These are phyloP conservation scores for Parnassius glacialis DNA, from an alignment of 2,888 invertebrate genomes.

Conservation along the genomic window DNA sequence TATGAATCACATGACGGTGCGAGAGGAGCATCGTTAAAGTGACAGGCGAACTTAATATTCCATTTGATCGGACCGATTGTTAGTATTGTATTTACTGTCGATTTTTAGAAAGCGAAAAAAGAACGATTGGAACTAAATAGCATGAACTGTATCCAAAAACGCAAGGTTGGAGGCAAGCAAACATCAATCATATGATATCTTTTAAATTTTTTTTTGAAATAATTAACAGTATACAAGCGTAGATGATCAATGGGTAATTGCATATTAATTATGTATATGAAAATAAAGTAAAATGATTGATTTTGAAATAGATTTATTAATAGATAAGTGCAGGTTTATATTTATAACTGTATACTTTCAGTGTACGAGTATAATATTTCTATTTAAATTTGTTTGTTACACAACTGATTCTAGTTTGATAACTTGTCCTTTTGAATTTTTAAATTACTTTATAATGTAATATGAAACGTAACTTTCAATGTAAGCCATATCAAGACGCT, in stretches of 20 bases:
- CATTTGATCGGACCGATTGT: slow-evolving; percentile 80
- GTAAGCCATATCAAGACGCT: slow-evolving; percentile 45
- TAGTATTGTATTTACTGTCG: slow-evolving; percentile 72
- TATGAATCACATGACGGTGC: slow-evolving; percentile 42
- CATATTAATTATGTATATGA: background rate
- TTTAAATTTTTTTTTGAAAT: slow-evolving; percentile 53
- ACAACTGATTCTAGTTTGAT: too few relatives aligned
- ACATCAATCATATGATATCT: slow-evolving; percentile 68
- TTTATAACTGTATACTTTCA: too few relatives aligned
- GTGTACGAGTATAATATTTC: too few relatives aligned
- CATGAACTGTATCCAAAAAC: slow-evolving; percentile 28
- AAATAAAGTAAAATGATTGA: background rate
- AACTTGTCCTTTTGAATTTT: too few relatives aligned
- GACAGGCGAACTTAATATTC: slow-evolving; percentile 80
- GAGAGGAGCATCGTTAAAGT: slow-evolving; percentile 70
- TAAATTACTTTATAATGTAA: slow-evolving; percentile 27
- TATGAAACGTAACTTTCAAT: slow-evolving; percentile 45
- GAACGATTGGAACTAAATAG: slow-evolving; percentile 29
- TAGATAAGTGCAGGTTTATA: too few relatives aligned
- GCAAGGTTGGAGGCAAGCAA: slow-evolving; percentile 60
- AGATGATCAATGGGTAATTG: slow-evolving; percentile 58
- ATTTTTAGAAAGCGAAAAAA: slow-evolving; percentile 71
- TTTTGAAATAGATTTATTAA: too few relatives aligned
- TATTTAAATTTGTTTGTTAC: too few relatives aligned
- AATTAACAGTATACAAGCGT: slow-evolving; percentile 50